A percentile compares a stretch with the other conserved stretches of the same genome.
phyloP scores from a whole-genome alignment of 2,797 vertebrate species.

The Toxotes lorentzi region DNA sequence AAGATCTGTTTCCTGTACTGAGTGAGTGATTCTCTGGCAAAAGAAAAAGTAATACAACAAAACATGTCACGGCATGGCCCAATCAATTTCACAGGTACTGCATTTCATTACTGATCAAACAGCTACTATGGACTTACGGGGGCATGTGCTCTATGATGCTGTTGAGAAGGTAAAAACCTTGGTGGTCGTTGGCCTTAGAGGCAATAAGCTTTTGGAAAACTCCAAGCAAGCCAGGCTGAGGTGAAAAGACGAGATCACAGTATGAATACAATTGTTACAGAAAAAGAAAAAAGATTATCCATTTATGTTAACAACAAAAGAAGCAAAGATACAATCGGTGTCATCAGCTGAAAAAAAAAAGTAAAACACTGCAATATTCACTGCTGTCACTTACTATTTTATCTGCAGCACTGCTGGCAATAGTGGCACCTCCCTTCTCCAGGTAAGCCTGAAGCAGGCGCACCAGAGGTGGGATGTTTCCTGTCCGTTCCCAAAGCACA shows the following conservation, averaged over 20 bases:
- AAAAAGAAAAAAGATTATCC: not conserved
- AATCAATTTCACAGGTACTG: not conserved
- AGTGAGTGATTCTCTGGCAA: conserved; percentile 90
- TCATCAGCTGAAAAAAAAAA: not conserved
- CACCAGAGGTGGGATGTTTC: conserved; percentile 97
- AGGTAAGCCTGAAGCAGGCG: conserved; percentile 96
- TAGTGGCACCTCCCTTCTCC: conserved; percentile 90
- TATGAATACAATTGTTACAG: not conserved
- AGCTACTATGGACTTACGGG: conserved; percentile 84
- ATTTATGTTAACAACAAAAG: not conserved
- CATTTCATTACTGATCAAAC: not conserved
- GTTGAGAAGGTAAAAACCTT: conserved; percentile 98
- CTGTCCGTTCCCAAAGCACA: conserved; percentile 95
- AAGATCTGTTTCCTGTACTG: conserved; percentile 99
- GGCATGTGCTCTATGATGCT: conserved; percentile 98
- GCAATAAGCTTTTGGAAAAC: conserved; percentile 99
- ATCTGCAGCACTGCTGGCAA: conserved; percentile 92
- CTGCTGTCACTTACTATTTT: conserved; percentile 90
- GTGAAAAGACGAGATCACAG: not conserved
- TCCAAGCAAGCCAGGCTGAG: conserved; percentile 94
- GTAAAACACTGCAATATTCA: not conserved
- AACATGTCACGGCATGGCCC: not conserved
- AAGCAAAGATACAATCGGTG: not conserved
- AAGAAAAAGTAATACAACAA: conserved; percentile 24
- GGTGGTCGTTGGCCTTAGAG: conserved; percentile 98